phyloP scores from a whole-genome alignment of 2,888 invertebrate species.

The Spatulosminthurus flaviceps region DNA sequence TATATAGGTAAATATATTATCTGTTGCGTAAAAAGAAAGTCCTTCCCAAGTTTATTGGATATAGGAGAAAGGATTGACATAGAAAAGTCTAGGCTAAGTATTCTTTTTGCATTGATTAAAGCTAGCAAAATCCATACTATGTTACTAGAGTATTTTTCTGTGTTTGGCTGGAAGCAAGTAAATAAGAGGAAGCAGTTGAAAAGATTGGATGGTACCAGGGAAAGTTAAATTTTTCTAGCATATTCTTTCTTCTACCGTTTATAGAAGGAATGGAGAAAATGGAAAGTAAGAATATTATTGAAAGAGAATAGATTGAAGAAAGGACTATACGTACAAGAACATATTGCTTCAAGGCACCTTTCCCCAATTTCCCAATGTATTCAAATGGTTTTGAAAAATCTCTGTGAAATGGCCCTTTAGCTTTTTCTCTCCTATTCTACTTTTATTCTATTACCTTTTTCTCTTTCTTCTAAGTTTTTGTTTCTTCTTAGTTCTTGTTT shows the following conservation, averaged over 20 bases:
- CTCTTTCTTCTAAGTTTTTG: neutral
- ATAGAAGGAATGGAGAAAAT: no score
- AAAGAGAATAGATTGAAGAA: no score
- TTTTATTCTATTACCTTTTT: constrained; percentile 7
- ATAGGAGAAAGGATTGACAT: neutral
- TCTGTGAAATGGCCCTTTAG: constrained; percentile 7
- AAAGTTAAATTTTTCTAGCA: neutral
- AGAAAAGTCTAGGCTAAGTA: neutral
- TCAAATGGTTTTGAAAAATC: constrained; percentile 18
- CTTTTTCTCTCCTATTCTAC: constrained; percentile 5
- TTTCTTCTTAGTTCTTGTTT: constrained; percentile 1
- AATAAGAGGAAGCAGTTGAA: neutral
- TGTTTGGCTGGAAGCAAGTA: neutral
- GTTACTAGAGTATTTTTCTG: no score
- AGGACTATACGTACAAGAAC: neutral
- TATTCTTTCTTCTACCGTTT: no score
- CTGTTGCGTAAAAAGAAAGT: no score
- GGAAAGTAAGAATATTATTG: no score
- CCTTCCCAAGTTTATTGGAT: no score
- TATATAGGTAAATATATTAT: no score
- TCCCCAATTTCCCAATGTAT: constrained; percentile 1
- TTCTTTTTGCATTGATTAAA: constrained; percentile 13
- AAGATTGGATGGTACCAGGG: no score
- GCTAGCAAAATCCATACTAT: neutral
- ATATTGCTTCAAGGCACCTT: constrained; percentile 12